Base-by-base conservation (phyloP, 2,888 invertebrate genomes). In the Anthrax anthrax region DNA sequence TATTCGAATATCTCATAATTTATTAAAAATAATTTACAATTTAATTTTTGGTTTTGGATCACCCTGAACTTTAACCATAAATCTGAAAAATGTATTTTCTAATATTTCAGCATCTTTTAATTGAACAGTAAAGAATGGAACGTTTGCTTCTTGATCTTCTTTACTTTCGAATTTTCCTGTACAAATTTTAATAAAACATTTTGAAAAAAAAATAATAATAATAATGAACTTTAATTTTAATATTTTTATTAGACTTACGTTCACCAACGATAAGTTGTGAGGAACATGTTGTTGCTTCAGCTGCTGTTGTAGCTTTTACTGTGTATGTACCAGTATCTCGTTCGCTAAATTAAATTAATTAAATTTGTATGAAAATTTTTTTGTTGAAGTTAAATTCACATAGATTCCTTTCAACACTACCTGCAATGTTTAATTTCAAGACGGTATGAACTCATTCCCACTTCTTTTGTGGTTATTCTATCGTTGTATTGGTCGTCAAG, bases 321-420 rank as follows among this genome's bases (percentile, higher is more conserved):
- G 89, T 88, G 65, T 96, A 96, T 39, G 88, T 76, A 42, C 91
- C 94, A n/a, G 81, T 76, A 67, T 95, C 95, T 27, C 76, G 78
- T 56, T 82, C 77, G 50, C 74, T 70, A 14, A 36, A 36, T 16
- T 12, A 32, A 32, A 32, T 29, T 10, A 10, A 10, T 36, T 16
- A n/a, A n/a, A 6, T 36, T 36, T 36, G 8, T 23, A 23, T 23
- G 23, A 23, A 23, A 23, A 29, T 29, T 9, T 29, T 29, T 29
- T 12, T 9, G 8, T 29, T 23, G 23, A 23, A 23, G 8, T 23
- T 23, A 8, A 23, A 23, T 32, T 2, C 5, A 27, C 23, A 27
- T 8, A 8, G 23, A 27, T 27, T 27, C 9, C 9, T 27, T 27
- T 1, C 2, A 8, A 8, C 23, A 27, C 50, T 47, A 64, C 65